Evolutionary conservation across 2,113 vertebrate genomes (phyloP), one percentile per base, ranked within the genome.

Genomic region (Oryzias melastigma): DNA sequence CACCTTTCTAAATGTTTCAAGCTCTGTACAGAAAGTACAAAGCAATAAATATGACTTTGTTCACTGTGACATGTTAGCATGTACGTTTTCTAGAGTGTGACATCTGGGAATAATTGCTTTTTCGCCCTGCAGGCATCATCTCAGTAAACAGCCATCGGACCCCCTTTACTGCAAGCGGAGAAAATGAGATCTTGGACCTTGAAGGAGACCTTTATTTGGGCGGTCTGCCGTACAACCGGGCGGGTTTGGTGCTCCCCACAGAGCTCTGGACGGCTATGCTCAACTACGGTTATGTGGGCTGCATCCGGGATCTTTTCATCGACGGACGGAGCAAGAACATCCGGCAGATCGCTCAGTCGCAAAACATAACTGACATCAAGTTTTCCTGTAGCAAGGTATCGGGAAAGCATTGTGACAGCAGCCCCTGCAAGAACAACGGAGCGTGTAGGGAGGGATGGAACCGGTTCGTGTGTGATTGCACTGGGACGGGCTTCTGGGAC

Each of bases 251-350:
- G 71, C 94, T 96, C 15, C 97, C 97, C 76, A 99, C 97, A 0
- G 97, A 98, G 79, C 94, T 99, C 53, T 99, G 97, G 97, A 98
- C 97, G 0, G 97, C 96, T 0, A 96, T 99, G 96, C 91, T 99
- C 42, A 98, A 98, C 91, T 99, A 98, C 0, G 97, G 97, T 79
- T 99, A 98, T 0, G 97, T 99, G 0, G 97, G 97, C 80, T 98
- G 97, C 62, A 92, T 99, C 72, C 91, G 97, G 3, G 97, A 99
- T 76, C 78, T 99, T 78, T 99, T 99, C 89, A 98, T 99, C 0
- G 96, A 99, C 0, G 97, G 97, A 0, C 91, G 96, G 13, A 98
- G 96, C 91, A 99, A 98, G 82, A 96, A 99, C 87, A 98, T 99
- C 65, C 91, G 95, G 5, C 95, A 95, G 85, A 92, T 99, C 56